Evolutionary conservation across 2,113 vertebrate species (phyloP).

Genomic region (Butorides virescens): DNA sequence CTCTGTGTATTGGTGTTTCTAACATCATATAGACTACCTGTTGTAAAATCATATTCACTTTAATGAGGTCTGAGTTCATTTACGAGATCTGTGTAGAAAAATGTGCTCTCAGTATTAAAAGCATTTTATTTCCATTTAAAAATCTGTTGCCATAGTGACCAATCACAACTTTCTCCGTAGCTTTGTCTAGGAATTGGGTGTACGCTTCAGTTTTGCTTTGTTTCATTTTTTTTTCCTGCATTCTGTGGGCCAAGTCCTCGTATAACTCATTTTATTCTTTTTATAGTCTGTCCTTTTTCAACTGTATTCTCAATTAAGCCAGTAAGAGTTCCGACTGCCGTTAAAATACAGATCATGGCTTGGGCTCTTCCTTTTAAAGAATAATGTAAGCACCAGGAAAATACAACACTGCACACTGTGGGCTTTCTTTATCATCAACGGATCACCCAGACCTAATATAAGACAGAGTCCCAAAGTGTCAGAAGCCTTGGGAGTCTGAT

Average conservation of each 20-base stretch:
- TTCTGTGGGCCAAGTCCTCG: background rate
- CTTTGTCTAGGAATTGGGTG: constrained; percentile 19
- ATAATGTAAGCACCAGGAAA: background rate
- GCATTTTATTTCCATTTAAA: constrained; percentile 46
- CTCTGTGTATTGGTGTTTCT: background rate
- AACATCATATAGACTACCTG: background rate
- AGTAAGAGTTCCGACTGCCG: background rate
- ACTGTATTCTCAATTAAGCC: background rate
- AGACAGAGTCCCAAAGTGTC: background rate
- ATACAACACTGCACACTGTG: background rate
- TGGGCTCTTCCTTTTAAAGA: background rate
- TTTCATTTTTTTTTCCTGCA: background rate
- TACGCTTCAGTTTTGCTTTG: background rate
- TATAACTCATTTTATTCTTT: constrained; percentile 4
- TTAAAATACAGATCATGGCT: background rate
- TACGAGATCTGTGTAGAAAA: background rate
- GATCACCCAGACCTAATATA: background rate
- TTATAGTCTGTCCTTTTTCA: background rate
- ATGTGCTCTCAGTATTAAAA: constrained; percentile 6
- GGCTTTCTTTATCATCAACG: background rate
- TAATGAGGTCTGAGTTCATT: background rate
- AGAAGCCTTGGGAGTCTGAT: background rate
- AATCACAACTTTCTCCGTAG: constrained; percentile 29
- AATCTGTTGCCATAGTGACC: constrained; percentile 60
- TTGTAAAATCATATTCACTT: background rate